phyloP scores from a whole-genome alignment of 2,113 vertebrate species.

The Campylomormyrus numenius region DNA sequence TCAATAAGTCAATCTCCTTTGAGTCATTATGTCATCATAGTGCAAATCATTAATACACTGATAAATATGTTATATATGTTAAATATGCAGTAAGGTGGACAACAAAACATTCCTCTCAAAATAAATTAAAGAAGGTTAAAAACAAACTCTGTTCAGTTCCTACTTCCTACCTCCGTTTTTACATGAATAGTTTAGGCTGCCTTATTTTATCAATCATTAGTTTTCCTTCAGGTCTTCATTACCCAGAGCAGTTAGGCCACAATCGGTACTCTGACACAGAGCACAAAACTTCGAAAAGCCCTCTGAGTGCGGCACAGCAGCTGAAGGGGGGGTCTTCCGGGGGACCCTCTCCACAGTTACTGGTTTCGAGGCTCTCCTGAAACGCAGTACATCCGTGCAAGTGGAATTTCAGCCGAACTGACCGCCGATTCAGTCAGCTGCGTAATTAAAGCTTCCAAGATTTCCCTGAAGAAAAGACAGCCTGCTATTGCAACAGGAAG shows the following conservation, averaged over 20 bases:
- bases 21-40: not conserved
- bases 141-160: not conserved
- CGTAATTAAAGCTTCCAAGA: constrained; percentile 22
- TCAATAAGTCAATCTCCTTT: not conserved
- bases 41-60: not conserved
- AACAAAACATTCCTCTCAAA: constrained; percentile 14
- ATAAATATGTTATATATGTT: not conserved
- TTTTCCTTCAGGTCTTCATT: constrained; percentile 26
- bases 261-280: constrained; percentile 33
- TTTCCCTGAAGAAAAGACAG: constrained; percentile 26
- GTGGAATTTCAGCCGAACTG: not conserved
- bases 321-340: not conserved
- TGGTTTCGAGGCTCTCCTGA: not conserved
- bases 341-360: not conserved
- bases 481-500: constrained; percentile 24
- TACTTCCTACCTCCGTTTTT: not conserved
- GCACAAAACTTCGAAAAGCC: not conserved
- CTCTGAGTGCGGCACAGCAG: not conserved
- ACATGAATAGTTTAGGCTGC: constrained; percentile 27
- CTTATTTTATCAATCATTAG: constrained; percentile 38
- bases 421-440: constrained; percentile 5
- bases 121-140: constrained; percentile 13
- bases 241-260: constrained; percentile 27
- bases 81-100: not conserved
- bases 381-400: not conserved